Percentiles rank a stretch among this genome's conserved stretches.
Evolutionary conservation across 2,888 invertebrate species (phyloP).

Genomic region (Monochamus alternatus): DNA sequence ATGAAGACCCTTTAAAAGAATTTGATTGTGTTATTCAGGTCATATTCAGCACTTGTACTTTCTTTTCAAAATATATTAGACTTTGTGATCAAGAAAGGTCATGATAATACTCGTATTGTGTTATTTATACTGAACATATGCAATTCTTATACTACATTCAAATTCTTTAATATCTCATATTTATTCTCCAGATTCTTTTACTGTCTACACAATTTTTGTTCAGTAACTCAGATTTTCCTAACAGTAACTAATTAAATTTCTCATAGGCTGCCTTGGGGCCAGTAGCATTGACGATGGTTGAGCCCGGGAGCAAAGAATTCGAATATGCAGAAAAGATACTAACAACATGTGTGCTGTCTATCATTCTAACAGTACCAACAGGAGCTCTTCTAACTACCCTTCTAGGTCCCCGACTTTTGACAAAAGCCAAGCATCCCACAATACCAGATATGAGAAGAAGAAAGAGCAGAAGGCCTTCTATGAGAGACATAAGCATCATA

Average conservation of each 20-base stretch:
- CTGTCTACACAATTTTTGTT: no score
- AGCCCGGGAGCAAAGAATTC: conserved; percentile 67
- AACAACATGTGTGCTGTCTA: conserved; percentile 85
- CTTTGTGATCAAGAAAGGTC: no score
- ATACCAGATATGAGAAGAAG: conserved; percentile 85
- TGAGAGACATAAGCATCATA: conserved; percentile 89
- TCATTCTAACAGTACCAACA: conserved; percentile 86
- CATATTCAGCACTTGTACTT: no score
- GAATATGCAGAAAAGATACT: conserved; percentile 81
- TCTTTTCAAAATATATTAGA: no score
- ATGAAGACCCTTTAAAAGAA: no score
- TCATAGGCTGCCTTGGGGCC: conserved; percentile 50
- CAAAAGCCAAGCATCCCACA: conserved; percentile 82
- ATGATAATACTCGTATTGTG: no score
- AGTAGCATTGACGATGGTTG: conserved; percentile 35
- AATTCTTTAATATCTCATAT: no score
- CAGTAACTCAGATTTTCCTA: no score
- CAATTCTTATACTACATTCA: no score
- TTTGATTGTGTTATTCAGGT: no score
- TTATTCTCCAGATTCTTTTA: no score
- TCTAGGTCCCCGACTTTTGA: conserved; percentile 83
- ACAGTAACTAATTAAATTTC: conserved; percentile 15
- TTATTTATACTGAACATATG: no score
- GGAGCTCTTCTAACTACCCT: conserved; percentile 87
- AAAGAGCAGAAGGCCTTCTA: conserved; percentile 80